These are phyloP conservation scores for Heteropelma amictum DNA, from an alignment of 2,888 invertebrate species.

Conservation along the genomic window DNA sequence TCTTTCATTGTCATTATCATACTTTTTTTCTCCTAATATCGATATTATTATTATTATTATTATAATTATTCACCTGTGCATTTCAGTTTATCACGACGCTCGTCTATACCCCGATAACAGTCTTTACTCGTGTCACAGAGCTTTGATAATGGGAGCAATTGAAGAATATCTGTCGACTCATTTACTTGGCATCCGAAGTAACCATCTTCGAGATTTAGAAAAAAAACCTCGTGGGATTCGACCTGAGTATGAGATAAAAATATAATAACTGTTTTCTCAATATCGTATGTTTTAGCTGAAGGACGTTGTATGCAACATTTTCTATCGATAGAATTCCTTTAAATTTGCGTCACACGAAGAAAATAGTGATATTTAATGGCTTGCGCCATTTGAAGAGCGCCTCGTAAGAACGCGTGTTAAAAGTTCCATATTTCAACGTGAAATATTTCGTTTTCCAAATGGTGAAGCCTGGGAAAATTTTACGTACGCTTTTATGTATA, in stretches of 20 bases:
- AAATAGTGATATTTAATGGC: too few relatives aligned
- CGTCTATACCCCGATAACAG: conserved; percentile 95
- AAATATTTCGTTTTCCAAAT: too few relatives aligned
- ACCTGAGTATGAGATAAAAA: conserved; percentile 77
- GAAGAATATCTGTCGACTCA: conserved; percentile 96
- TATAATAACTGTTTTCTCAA: too few relatives aligned
- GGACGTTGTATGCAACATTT: too few relatives aligned
- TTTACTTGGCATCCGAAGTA: conserved; percentile 98
- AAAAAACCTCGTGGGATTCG: conserved; percentile 94
- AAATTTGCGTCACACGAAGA: too few relatives aligned
- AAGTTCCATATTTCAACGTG: too few relatives aligned
- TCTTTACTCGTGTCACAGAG: conserved; percentile 94
- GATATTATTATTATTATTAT: not conserved
- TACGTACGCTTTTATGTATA: too few relatives aligned
- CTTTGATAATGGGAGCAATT: conserved; percentile 96
- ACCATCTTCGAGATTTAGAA: conserved; percentile 97
- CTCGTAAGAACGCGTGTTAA: too few relatives aligned
- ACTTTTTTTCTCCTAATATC: not conserved
- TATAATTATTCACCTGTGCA: conserved; percentile 88
- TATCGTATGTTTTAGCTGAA: not conserved
- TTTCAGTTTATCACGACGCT: conserved; percentile 92
- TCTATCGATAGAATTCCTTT: too few relatives aligned
- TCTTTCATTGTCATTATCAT: not conserved
- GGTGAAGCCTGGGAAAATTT: too few relatives aligned
- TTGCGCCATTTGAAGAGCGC: too few relatives aligned